Percentiles rank a stretch among this genome's conserved stretches.
Conservation (phyloP, 2,888 invertebrate genomes). For the Saturnia pavonia region DNA sequence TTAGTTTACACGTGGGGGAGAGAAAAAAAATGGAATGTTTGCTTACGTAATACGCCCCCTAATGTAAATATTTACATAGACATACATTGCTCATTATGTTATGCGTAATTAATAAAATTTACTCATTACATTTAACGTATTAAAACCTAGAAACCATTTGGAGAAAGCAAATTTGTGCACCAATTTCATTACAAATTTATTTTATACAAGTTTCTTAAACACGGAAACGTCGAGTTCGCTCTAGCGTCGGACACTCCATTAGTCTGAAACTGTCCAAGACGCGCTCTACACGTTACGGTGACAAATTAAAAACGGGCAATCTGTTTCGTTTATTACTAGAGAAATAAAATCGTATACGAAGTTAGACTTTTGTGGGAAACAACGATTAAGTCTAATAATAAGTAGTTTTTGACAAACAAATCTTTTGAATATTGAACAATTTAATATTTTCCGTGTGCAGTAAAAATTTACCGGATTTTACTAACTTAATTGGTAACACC, state of each 20-base stretch:
- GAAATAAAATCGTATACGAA: not conserved
- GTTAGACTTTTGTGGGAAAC: not conserved
- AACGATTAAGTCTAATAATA: not conserved
- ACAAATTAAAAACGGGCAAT: constrained; percentile 47
- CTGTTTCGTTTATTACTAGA: constrained; percentile 14
- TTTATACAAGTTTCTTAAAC: not conserved
- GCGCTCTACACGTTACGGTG: constrained; percentile 27
- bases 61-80: too few relatives aligned
- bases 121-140: too few relatives aligned
- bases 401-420: not conserved
- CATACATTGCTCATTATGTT: too few relatives aligned
- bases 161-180: not conserved
- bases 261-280: constrained; percentile 28
- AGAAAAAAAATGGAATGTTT: too few relatives aligned
- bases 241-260: constrained; percentile 35
- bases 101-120: too few relatives aligned
- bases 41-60: too few relatives aligned
- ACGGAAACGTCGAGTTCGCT: constrained; percentile 9
- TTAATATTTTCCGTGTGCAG: too few relatives aligned
- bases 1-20: too few relatives aligned
- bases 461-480: too few relatives aligned
- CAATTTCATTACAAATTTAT: not conserved
- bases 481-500: too few relatives aligned
- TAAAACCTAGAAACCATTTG: not conserved
- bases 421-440: too few relatives aligned